phyloP scores from a whole-genome alignment of 2,797 vertebrate genomes.

The Gymnopithys bicolor region DNA sequence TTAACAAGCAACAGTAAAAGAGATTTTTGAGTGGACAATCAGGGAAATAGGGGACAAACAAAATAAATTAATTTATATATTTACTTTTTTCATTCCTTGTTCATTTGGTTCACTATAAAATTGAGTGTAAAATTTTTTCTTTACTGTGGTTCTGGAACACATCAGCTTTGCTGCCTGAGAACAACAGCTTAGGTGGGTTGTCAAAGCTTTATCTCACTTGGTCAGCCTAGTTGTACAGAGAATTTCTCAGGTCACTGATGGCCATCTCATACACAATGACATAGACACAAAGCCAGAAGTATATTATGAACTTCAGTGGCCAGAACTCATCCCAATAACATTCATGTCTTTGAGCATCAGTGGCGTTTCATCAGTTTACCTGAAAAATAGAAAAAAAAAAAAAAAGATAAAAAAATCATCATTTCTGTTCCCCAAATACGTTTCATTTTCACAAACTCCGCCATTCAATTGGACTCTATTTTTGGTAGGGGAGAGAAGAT shows the following conservation, averaged over 20 bases:
- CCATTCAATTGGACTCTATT: background rate
- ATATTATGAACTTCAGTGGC: background rate
- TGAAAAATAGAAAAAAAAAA: background rate
- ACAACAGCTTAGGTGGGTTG: background rate
- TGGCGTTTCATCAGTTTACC: background rate
- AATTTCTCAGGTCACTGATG: background rate
- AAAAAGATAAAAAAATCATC: fast-evolving
- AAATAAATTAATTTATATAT: background rate
- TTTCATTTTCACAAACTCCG: background rate
- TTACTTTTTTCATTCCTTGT: background rate
- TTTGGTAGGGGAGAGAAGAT: background rate
- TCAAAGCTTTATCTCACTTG: background rate
- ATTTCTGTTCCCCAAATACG: background rate
- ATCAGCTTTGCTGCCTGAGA: background rate
- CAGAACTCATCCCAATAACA: background rate
- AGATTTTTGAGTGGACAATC: background rate
- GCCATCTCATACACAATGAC: background rate
- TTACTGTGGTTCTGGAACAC: background rate
- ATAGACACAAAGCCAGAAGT: background rate
- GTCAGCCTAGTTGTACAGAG: background rate
- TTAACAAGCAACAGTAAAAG: background rate
- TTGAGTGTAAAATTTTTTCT: background rate
- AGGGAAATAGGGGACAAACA: background rate
- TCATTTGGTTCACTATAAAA: background rate
- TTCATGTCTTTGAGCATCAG: background rate